Evolutionary conservation across 2,888 invertebrate genomes (phyloP), one percentile per base, ranked within the genome.

Genomic region (Lasioglossum zephyrum): DNA sequence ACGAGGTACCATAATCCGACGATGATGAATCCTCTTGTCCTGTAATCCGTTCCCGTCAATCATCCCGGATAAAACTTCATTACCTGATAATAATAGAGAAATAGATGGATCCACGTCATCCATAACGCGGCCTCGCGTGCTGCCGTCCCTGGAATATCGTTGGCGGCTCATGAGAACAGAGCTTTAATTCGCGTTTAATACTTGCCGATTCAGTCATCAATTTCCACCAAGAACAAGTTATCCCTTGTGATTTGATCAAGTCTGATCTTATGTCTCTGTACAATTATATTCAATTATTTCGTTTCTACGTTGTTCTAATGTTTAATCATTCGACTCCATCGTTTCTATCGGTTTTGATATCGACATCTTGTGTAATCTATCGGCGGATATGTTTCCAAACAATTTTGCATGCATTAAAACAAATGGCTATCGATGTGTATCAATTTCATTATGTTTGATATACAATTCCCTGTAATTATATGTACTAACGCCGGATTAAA

Each of bases 11-110:
- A 85, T 87, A 84, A 89, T 90, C 88, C 90, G 11, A 26, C 78
- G 72, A 72, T 86, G 88, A 88, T 86, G 88, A 88, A 90, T 88
- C 88, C 90, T 63, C 87, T 89, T 84, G 84, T 81, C 80, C 82
- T 75, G 86, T 86, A 87, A 90, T 90, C 91, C 85, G 77, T 75
- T 70, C 77, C 70, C 84, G 81, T 84, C 85, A 85, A 87, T 89
- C 82, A 77, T 39, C 39, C 22, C 44, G 81, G 77, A 90, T 84
- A 86, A 90, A 90, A 87, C 87, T 87, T 88, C 79, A 83, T 88
- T 90, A 83, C 79, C 47, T 53, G 49, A 70, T 81, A 76, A 81
- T 88, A 88, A 86, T 88, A 75, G 75, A 26, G 73, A 26, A 39
- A 69, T 77, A 49, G 72, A 81, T 86, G 81, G 85, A 75, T 85